A percentile compares a stretch with the other conserved stretches of the same genome.
These are phyloP conservation scores for Coryphaenoides rupestris DNA, from an alignment of 2,113 vertebrate species.

Conservation along the genomic window DNA sequence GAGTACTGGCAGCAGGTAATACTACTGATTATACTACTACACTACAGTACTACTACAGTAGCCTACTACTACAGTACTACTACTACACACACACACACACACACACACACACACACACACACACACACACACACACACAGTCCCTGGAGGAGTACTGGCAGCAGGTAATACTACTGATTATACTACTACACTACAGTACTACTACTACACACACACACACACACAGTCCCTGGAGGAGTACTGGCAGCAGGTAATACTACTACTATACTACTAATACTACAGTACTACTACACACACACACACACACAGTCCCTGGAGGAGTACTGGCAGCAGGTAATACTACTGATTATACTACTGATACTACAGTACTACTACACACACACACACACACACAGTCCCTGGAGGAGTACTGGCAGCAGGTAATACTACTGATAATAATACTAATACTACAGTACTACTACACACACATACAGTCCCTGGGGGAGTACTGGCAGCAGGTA, in stretches of 20 bases:
- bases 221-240: slow-evolving; percentile 97
- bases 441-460: no score
- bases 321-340: slow-evolving; percentile 97
- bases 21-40: no score
- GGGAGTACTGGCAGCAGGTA: slow-evolving; percentile 99
- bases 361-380: no score
- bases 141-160: slow-evolving; percentile 98
- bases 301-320: slow-evolving; percentile 97
- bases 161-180: slow-evolving; percentile 7
- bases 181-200: no score
- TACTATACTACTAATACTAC: no score
- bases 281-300: no score
- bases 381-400: no score
- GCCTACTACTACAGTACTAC: no score
- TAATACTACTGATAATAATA: slow-evolving; percentile 59
- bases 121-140: background rate
- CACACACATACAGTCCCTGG: slow-evolving; percentile 96
- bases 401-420: slow-evolving; percentile 99
- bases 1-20: background rate
- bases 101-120: no score
- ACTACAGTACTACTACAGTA: no score
- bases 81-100: no score
- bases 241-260: no score
- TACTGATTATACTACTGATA: background rate
- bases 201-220: background rate